Evolutionary conservation across 2,888 invertebrate genomes (phyloP).

Genomic region (Microctonus brassicae): DNA sequence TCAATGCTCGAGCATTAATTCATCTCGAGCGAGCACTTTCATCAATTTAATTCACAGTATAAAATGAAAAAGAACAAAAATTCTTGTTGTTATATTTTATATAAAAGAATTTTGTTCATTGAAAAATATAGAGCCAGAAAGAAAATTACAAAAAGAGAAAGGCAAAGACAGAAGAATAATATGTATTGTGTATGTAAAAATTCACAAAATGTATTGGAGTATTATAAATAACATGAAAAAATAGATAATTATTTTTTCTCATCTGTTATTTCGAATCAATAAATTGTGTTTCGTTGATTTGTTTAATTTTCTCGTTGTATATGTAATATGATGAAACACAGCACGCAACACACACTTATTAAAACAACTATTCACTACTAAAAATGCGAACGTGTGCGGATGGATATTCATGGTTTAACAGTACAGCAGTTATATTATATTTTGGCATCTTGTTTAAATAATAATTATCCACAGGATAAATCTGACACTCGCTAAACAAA

Average conservation of each 20-base stretch:
- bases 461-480: constrained; percentile 51
- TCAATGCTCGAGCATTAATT: too few relatives aligned
- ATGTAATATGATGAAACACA: constrained; percentile 48
- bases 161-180: background rate
- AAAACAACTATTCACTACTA: constrained; percentile 64
- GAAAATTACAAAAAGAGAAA: background rate
- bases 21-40: background rate
- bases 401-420: constrained; percentile 27
- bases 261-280: too few relatives aligned
- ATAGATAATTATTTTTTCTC: too few relatives aligned
- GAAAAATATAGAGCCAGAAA: background rate
- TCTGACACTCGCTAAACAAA: constrained; percentile 62
- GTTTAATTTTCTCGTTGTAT: constrained; percentile 3
- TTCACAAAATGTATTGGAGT: too few relatives aligned
- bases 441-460: constrained; percentile 28
- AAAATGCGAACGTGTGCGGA: constrained; percentile 59
- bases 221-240: too few relatives aligned
- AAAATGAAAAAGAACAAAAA: background rate
- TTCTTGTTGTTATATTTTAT: constrained; percentile 5
- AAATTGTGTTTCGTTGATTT: background rate
- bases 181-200: background rate
- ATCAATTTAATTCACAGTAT: background rate
- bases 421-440: constrained; percentile 17
- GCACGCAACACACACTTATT: constrained; percentile 68
- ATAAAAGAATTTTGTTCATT: background rate